phyloP scores from a whole-genome alignment of 1,140 invertebrate genomes.

The Drosophila erecta region DNA sequence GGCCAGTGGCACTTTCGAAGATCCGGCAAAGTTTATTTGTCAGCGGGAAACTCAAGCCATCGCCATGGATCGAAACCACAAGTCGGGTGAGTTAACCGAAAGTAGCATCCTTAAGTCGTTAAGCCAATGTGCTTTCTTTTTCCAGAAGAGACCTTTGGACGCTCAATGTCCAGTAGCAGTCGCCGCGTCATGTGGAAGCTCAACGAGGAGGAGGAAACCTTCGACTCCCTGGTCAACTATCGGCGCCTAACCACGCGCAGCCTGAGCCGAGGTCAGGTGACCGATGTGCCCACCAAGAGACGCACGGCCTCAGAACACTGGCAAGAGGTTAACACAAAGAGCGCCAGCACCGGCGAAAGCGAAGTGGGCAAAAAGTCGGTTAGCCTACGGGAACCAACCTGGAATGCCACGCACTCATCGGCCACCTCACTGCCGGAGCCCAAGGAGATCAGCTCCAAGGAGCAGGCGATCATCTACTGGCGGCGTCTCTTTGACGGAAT shows the following conservation, averaged over 20 bases:
- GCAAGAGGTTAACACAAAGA: conserved; percentile 6
- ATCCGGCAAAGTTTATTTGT: background rate
- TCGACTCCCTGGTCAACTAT: conserved; percentile 63
- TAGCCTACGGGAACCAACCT: background rate
- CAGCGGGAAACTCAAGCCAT: background rate
- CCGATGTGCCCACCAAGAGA: conserved; percentile 1
- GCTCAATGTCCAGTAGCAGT: conserved; percentile 48
- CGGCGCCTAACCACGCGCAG: conserved; percentile 14
- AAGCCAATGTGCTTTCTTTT: background rate
- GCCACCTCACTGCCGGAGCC: conserved; percentile 38
- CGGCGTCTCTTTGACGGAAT: conserved; percentile 26
- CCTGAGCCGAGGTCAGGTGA: conserved; percentile 1
- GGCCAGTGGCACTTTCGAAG: conserved; percentile 1
- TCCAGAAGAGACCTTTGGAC: conserved; percentile 37
- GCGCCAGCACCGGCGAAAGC: background rate
- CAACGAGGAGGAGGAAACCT: conserved; percentile 55
- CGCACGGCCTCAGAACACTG: conserved; percentile 8
- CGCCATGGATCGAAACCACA: conserved; percentile 56
- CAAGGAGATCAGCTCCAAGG: conserved; percentile 6
- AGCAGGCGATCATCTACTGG: conserved; percentile 34
- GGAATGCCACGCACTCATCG: background rate
- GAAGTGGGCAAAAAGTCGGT: background rate
- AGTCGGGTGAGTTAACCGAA: conserved; percentile 40
- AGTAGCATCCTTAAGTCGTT: background rate
- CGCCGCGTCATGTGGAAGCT: conserved; percentile 73